Base-by-base conservation (phyloP, 2,888 invertebrate genomes). In the Thymelicus lineola region DNA sequence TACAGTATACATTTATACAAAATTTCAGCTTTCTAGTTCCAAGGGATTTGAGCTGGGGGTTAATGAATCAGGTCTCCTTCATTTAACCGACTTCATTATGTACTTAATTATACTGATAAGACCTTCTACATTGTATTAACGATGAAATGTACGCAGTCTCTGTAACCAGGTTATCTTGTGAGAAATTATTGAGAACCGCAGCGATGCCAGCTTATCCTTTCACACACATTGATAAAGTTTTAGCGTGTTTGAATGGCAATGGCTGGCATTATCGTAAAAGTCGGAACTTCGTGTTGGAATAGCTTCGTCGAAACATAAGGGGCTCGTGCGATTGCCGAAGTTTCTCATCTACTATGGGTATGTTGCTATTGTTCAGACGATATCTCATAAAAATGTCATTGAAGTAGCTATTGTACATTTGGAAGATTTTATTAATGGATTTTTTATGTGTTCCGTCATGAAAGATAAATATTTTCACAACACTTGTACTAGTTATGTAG, bases 241-340 rank as follows among this genome's bases (percentile, higher is more conserved):
- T 86, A 89, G 88, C 91, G 88, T 86, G 90, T 92, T 90, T 90
- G 91, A 91, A 93, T 91, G 91, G 91, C 91, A 93, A 93, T 89
- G 92, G 90, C 91, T 90, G 91, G 89, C 92, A 93, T 93, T 93
- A 93, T 91, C 93, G 93, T 93, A 92, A 93, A 93, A 92, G 92
- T 89, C 84, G 89, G 84, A 92, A 93, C 90, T 93, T 92, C 89
- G 87, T 85, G 89, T 89, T 85, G 88, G 84, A 91, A 91, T 86
- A 87, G 91, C 91, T 86, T 83, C 84, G 81, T 80, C 90, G 85
- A 91, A 92, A 92, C 92, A 93, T 91, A 91, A 92, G 91, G 92
- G 92, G 90, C 89, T 90, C 89, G 86, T 91, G 90, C 92, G 87
- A 93, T 93, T 93, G 93, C 90, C 86, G 85, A 92, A 93, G 86